These are phyloP conservation scores for Eulimnadia texana DNA, from an alignment of 1,140 invertebrate species.

Conservation along the genomic window DNA sequence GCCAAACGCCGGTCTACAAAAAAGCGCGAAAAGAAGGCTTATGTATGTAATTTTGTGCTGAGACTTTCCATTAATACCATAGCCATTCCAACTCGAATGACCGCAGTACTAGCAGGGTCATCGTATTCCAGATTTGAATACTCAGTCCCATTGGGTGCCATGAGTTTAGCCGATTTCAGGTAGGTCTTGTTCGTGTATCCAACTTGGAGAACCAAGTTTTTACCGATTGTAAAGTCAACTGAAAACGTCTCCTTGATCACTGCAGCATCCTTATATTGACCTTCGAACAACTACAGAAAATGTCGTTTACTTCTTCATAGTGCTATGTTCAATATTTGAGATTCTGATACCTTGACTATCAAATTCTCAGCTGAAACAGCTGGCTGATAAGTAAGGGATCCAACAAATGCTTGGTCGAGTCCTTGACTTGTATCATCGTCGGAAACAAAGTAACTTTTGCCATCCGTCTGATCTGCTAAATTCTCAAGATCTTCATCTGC, in stretches of 20 bases:
- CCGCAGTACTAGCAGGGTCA: not conserved
- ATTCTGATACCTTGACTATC: not conserved
- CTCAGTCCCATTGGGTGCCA: not conserved
- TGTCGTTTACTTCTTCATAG: no score
- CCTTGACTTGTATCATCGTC: not conserved
- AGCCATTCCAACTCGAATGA: no score
- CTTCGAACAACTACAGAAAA: not conserved
- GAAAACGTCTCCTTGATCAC: not conserved
- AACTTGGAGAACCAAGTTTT: slow-evolving; percentile 11
- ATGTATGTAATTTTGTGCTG: no score
- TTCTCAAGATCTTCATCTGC: slow-evolving; percentile 2
- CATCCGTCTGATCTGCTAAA: slow-evolving; percentile 1
- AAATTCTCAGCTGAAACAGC: not conserved
- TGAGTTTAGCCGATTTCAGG: slow-evolving; percentile 3
- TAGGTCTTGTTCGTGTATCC: slow-evolving; percentile 10
- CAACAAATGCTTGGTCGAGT: not conserved
- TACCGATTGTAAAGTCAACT: slow-evolving; percentile 9
- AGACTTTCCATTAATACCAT: no score
- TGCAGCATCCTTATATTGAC: not conserved
- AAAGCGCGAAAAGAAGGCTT: no score
- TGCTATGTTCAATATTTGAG: no score
- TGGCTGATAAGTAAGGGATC: not conserved
- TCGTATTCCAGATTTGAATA: slow-evolving; percentile 1
- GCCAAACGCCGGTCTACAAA: not conserved
- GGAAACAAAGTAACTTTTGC: slow-evolving; percentile 11